A percentile compares a stretch with the other conserved stretches of the same genome.
These are phyloP conservation scores for Tauraco erythrolophus DNA, from an alignment of 2,113 vertebrate species.

Conservation along the genomic window DNA sequence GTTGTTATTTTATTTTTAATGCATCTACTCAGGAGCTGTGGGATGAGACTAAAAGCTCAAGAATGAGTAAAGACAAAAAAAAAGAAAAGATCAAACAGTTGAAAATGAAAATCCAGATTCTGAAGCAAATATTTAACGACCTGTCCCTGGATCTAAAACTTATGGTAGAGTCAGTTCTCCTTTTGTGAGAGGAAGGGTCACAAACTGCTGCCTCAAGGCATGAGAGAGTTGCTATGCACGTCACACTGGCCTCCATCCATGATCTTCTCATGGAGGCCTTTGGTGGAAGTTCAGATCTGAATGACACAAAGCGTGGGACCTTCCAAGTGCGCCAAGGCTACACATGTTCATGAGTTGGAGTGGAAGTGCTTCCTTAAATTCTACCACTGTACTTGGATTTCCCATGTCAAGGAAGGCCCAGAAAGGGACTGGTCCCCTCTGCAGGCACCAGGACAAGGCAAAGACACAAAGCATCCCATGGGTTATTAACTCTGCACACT, in stretches of 20 bases:
- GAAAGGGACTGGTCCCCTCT: background rate
- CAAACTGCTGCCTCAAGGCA: background rate
- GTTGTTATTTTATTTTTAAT: slow-evolving; percentile 57
- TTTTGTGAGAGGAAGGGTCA: background rate
- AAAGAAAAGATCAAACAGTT: slow-evolving; percentile 18
- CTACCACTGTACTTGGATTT: background rate
- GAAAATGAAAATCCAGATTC: slow-evolving; percentile 8
- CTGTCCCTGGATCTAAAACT: background rate
- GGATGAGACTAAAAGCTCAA: slow-evolving; percentile 39
- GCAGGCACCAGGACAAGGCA: background rate
- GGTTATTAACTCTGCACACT: background rate
- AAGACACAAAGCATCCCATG: background rate
- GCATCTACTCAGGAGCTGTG: background rate
- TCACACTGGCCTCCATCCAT: background rate
- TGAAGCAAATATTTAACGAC: background rate
- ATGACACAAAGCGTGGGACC: background rate
- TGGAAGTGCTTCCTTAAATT: background rate
- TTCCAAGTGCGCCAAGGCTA: background rate
- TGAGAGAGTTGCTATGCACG: accelerated
- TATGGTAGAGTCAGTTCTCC: background rate
- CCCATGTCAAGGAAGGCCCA: background rate
- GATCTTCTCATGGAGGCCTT: background rate
- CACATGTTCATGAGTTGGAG: background rate
- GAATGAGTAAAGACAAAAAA: background rate
- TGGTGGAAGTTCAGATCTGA: background rate